These are phyloP conservation scores for Drosophila nigritarsus DNA, from an alignment of 2,888 invertebrate genomes.

Conservation along the genomic window DNA sequence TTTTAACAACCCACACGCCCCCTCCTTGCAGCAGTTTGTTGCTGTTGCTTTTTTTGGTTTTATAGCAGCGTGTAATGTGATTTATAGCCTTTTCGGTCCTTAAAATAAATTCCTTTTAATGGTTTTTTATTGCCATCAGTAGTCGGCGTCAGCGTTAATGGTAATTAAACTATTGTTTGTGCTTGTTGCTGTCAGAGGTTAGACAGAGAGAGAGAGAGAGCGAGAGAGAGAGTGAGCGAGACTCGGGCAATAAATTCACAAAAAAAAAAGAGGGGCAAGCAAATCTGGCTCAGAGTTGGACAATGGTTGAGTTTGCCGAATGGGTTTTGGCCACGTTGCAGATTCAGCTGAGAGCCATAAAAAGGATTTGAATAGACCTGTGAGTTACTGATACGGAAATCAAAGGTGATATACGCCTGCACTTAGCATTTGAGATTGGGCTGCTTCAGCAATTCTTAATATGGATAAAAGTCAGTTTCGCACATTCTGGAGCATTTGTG, in stretches of 20 bases:
- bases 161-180: slow-evolving; percentile 79
- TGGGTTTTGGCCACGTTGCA: slow-evolving; percentile 52
- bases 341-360: slow-evolving; percentile 28
- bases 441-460: slow-evolving; percentile 1
- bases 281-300: slow-evolving; percentile 9
- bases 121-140: slow-evolving; percentile 80
- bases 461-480: slow-evolving; percentile 13
- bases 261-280: slow-evolving; percentile 15
- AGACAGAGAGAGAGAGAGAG: background rate
- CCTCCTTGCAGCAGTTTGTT: slow-evolving; percentile 45
- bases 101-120: slow-evolving; percentile 79
- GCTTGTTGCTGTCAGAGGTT: slow-evolving; percentile 39
- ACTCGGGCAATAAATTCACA: background rate
- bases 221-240: background rate
- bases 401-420: slow-evolving; percentile 27
- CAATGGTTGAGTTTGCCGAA: slow-evolving; percentile 14
- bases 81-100: slow-evolving; percentile 78
- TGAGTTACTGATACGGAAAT: background rate
- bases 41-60: slow-evolving; percentile 58
- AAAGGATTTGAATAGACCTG: slow-evolving; percentile 38
- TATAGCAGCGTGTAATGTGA: slow-evolving; percentile 77
- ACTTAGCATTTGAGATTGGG: slow-evolving; percentile 3
- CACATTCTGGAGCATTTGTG: slow-evolving; percentile 7
- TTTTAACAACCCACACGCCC: slow-evolving; percentile 42
- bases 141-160: slow-evolving; percentile 77